These are phyloP conservation scores for Ctenoplectra terminalis DNA, from an alignment of 1,140 invertebrate species.

Conservation along the genomic window DNA sequence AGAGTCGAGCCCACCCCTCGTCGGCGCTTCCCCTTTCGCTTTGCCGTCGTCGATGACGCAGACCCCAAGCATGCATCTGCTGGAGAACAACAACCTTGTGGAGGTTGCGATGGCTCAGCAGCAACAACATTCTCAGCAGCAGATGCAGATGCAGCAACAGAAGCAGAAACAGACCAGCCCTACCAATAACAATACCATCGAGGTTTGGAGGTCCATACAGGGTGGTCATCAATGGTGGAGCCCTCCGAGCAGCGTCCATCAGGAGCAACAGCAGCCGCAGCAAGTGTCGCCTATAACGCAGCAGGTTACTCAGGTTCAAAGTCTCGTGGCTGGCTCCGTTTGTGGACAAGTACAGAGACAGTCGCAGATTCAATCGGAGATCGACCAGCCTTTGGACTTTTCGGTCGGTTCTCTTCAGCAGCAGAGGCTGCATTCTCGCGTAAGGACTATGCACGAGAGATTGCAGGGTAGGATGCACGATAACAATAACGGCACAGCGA, in stretches of 20 bases:
- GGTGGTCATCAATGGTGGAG: constrained; percentile 81
- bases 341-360: constrained; percentile 73
- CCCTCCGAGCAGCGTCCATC: constrained; percentile 66
- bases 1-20: constrained; percentile 69
- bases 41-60: constrained; percentile 80
- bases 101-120: constrained; percentile 76
- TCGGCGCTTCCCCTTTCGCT: constrained; percentile 69
- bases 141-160: constrained; percentile 67
- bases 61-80: constrained; percentile 81
- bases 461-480: constrained; percentile 73
- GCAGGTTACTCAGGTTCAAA: constrained; percentile 66
- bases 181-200: constrained; percentile 82
- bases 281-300: constrained; percentile 63
- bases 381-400: constrained; percentile 81
- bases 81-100: constrained; percentile 79
- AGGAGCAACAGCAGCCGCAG: constrained; percentile 73
- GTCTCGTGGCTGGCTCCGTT: constrained; percentile 63
- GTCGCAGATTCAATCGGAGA: constrained; percentile 72
- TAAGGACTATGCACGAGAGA: constrained; percentile 75
- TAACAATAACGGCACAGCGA: constrained; percentile 78
- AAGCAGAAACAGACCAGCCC: constrained; percentile 81
- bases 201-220: constrained; percentile 80
- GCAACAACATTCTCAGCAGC: constrained; percentile 67
- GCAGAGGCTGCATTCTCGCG: constrained; percentile 73
- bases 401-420: constrained; percentile 81